Conservation (phyloP, 2,113 vertebrate species). For the Tachysurus vachellii region DNA sequence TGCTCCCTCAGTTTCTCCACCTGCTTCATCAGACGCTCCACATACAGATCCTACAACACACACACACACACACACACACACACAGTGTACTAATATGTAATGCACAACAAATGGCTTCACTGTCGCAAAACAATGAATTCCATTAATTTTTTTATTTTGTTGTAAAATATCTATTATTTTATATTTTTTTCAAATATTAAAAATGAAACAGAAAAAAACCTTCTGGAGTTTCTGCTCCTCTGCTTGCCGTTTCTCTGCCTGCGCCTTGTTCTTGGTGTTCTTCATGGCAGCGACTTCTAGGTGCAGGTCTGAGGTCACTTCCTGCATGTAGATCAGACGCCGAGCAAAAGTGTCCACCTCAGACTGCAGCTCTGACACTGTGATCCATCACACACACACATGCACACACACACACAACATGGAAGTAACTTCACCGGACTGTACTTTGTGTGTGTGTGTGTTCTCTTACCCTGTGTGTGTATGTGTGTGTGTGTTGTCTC, state of each 20-base stretch:
- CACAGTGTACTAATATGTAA: background rate
- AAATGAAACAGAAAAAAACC: constrained; percentile 57
- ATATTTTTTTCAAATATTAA: background rate
- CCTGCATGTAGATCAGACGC: constrained; percentile 77
- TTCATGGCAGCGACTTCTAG: constrained; percentile 75
- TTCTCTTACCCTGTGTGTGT: too few relatives aligned
- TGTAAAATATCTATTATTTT: too few relatives aligned
- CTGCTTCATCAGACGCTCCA: constrained; percentile 78
- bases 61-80: background rate
- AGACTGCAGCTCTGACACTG: constrained; percentile 79
- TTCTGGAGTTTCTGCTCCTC: constrained; percentile 83
- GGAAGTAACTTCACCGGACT: background rate
- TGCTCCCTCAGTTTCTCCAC: constrained; percentile 76
- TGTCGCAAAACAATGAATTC: background rate
- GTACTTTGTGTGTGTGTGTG: too few relatives aligned
- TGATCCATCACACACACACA: background rate
- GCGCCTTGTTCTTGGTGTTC: constrained; percentile 73
- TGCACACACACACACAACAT: background rate
- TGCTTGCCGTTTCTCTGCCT: constrained; percentile 72
- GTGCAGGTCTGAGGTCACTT: constrained; percentile 70
- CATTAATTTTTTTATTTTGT: too few relatives aligned
- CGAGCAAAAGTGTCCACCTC: constrained; percentile 77
- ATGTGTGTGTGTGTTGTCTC: too few relatives aligned
- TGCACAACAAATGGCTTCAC: background rate
- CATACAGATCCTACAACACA: constrained; percentile 80